Base-by-base conservation (phyloP, 2,888 invertebrate species). In the Patella pellucida region DNA sequence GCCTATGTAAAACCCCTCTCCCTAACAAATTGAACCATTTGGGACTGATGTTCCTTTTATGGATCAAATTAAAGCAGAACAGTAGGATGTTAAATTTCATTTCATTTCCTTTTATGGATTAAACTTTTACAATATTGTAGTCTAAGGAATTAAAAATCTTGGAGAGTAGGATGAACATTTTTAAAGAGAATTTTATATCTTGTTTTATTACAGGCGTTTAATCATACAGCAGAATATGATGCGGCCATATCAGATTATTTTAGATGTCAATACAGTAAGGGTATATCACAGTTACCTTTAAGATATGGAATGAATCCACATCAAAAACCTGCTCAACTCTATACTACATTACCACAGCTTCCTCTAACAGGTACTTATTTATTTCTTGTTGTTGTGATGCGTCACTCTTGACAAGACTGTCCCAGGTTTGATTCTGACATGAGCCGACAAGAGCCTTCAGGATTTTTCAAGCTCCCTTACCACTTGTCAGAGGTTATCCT, bases 301-400 rank as follows among this genome's bases (percentile, higher is more conserved):
- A 94, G 98, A 86, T 99, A 99, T 91, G 99, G 93, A 83, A 98
- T 98, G 96, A 99, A 99, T 92, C 99, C 99, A 0, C 99, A 99
- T 90, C 99, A 99, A 90, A 97, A 96, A 89, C 97, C 97, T 0
- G 98, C 98, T 0, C 97, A 97, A 88, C 92, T 98, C 9, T 98
- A 94, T 90, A 97, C 97, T 0, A 95, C 94, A 0, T 91, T 94
- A 31, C 93, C 95, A 73, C 93, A 94, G 73, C 92, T 99, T 74
- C 99, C 99, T 0, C 91, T 99, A 9, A 95, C 91, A 90, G 93
- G 93, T 93, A 81, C 19, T 7, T 9, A 69, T n/a, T 15, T 16
- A 54, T 56, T 52, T 23, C 14, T 19, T 52, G 9, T 15, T 69
- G 52, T 71, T 7, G 27, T 9, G 27, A 54, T 27, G 2, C 50